These are phyloP conservation scores for Ptychochromis oligacanthus DNA, from an alignment of 2,113 vertebrate genomes.

Conservation along the genomic window DNA sequence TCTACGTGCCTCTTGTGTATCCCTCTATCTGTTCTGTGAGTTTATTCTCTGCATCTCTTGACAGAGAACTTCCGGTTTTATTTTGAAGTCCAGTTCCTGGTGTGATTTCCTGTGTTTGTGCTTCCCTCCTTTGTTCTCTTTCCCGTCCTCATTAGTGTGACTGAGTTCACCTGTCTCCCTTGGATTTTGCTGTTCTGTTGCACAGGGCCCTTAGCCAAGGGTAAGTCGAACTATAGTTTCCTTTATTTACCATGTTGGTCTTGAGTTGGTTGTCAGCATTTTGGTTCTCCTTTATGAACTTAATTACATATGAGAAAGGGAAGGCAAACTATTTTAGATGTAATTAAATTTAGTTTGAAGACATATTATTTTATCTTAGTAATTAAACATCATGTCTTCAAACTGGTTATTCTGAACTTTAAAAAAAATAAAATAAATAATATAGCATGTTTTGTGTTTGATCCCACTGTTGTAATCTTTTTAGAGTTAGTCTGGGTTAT, in stretches of 20 bases:
- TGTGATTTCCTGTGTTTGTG: not conserved
- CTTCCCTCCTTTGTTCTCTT: too few species aligned
- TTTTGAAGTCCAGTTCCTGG: not conserved
- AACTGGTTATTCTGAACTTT: not conserved
- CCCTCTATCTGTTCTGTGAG: not conserved
- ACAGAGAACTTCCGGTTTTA: not conserved
- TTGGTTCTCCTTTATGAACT: not conserved
- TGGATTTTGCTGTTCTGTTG: not conserved
- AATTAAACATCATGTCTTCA: too few species aligned
- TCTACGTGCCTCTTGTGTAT: not conserved
- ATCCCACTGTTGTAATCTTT: too few species aligned
- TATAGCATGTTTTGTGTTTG: not conserved
- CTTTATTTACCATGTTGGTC: not conserved
- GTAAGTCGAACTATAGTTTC: not conserved
- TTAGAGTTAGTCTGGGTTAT: too few species aligned
- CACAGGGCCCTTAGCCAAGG: not conserved
- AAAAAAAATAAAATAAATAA: not conserved
- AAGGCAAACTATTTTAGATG: not conserved
- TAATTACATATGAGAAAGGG: not conserved
- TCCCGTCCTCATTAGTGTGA: not conserved
- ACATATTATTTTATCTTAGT: not conserved
- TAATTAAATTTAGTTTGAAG: not conserved
- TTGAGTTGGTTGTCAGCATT: not conserved
- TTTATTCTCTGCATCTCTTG: not conserved
- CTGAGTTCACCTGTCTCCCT: not conserved